A percentile compares a stretch with the other conserved stretches of the same genome.
Evolutionary conservation across 2,888 invertebrate species (phyloP).

Genomic region (Troides aeacus): DNA sequence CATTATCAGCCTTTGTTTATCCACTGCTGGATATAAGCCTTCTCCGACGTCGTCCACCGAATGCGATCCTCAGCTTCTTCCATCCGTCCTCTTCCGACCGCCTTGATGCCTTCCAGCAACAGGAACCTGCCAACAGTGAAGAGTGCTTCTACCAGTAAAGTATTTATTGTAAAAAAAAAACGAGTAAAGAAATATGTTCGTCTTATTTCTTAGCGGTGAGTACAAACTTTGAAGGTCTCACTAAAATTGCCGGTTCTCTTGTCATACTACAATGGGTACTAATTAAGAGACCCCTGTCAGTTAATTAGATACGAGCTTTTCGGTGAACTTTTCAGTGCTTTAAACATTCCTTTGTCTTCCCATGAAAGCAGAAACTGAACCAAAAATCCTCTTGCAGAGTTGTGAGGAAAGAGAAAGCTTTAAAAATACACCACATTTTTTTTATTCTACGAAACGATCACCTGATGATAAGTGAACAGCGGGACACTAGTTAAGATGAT

Average conservation of each 20-base stretch:
- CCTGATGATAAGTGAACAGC: no score
- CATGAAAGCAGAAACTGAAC: conserved; percentile 21
- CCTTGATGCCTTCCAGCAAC: no score
- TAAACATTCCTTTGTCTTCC: conserved; percentile 60
- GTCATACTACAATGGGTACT: conserved; percentile 76
- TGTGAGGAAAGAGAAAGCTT: background rate
- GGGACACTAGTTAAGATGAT: no score
- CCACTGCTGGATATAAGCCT: no score
- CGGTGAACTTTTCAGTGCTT: conserved; percentile 52
- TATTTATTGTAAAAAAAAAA: background rate
- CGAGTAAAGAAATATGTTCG: conserved; percentile 16
- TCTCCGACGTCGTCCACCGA: no score
- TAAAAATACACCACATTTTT: no score
- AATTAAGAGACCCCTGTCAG: conserved; percentile 67
- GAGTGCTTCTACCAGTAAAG: no score
- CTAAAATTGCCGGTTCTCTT: conserved; percentile 67
- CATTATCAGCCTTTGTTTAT: no score
- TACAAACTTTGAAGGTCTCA: conserved; percentile 48
- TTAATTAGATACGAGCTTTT: conserved; percentile 69
- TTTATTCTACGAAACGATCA: no score
- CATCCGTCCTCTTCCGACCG: no score
- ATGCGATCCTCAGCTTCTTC: no score
- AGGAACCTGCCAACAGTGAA: no score
- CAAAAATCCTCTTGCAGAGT: background rate
- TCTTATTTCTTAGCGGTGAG: conserved; percentile 44